Evolutionary conservation across 2,113 vertebrate species (phyloP), one percentile per base, ranked within the genome.

Genomic region (Scopus umbretta): DNA sequence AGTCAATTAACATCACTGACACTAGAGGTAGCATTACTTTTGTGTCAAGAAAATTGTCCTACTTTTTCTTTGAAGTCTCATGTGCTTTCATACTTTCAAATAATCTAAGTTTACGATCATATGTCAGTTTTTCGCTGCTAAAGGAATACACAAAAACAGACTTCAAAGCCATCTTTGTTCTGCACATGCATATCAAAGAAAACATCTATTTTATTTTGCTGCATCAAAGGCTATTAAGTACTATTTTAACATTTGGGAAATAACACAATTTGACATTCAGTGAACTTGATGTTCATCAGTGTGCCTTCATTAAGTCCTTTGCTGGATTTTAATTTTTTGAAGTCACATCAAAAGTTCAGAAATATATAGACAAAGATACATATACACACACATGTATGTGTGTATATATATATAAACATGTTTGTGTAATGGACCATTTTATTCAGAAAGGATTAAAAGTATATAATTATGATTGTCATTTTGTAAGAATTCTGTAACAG

Each of bases 311-410:
- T 98, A 98, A 96, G 96, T 94, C 66, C 80, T 96, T 63, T 86
- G 36, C 80, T 91, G 94, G 88, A 88, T 73, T 79, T 94, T 90
- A 95, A 96, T 92, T 84, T 96, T 98, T 97, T 98, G 97, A 98
- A 98, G 98, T 98, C 94, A 97, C 98, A 98, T 98, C 98, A 98
- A 98, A 98, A 97, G 94, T 92, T 73, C 71, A 89, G 81, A 98
- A 97, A 97, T 93, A 94, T 95, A 61, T 49, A 68, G 3, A 47
- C 11, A 63, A 36, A 65, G 26, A 43, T 50, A 59, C 19, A 49
- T n/a, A 58, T 13, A 68, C 15, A 50, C 15, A n/a, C 3, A 34
- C 0, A 53, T 5, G 25, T 16, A 14, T 58, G 47, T 40, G 7
- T 9, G 12, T 22, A 7, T 30, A 91, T 72, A 82, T 92, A 68